phyloP scores from a whole-genome alignment of 2,888 invertebrate genomes.

The Torymus aiolomorphi region DNA sequence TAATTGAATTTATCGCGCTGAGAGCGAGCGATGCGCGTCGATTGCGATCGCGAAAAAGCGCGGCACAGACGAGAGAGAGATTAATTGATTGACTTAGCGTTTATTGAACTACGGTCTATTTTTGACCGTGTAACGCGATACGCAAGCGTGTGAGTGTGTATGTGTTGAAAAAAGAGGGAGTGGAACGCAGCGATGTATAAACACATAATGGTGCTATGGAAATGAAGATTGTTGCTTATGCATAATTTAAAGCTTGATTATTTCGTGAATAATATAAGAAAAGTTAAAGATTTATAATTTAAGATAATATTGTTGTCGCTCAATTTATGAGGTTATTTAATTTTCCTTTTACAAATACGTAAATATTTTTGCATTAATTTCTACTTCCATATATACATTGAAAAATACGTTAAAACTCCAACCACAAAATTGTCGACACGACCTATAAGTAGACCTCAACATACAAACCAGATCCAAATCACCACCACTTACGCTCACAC shows the following conservation, averaged over 20 bases:
- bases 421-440: no score
- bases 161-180: conserved; percentile 11
- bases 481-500: no score
- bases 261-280: no score
- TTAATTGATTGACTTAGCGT: conserved; percentile 56
- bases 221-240: conserved; percentile 7
- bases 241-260: conserved; percentile 24
- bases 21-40: conserved; percentile 59
- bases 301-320: no score
- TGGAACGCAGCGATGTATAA: background rate
- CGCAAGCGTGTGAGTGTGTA: background rate
- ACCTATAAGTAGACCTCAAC: no score
- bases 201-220: conserved; percentile 20
- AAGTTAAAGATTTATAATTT: no score
- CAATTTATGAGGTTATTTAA: no score
- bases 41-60: conserved; percentile 59
- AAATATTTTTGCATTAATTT: no score
- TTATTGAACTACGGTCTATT: conserved; percentile 39
- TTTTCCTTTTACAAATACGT: no score
- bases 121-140: conserved; percentile 33
- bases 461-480: no score
- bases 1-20: conserved; percentile 67
- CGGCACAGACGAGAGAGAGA: conserved; percentile 17
- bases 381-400: no score
- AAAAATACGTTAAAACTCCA: no score